These are phyloP conservation scores for Gorsachius magnificus DNA, from an alignment of 2,797 vertebrate species.

Conservation along the genomic window DNA sequence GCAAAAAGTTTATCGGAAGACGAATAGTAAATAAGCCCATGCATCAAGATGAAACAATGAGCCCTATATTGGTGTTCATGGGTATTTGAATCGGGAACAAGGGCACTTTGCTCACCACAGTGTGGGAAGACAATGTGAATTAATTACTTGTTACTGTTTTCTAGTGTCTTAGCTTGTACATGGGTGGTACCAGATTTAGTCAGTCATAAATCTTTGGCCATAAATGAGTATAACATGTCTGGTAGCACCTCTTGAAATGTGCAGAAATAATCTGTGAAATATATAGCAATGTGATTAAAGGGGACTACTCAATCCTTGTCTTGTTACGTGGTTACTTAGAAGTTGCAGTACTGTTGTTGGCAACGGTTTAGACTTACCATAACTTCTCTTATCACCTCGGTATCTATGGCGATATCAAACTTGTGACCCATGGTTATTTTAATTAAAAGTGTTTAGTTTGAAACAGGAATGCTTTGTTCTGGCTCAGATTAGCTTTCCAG, in stretches of 20 bases:
- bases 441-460: conserved; percentile 21
- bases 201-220: neutral
- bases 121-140: conserved; percentile 17
- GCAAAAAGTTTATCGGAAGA: conserved; percentile 2
- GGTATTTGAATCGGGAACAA: neutral
- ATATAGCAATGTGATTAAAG: neutral
- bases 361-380: neutral
- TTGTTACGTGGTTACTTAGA: neutral
- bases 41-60: neutral
- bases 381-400: conserved; percentile 6
- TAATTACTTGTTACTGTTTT: conserved; percentile 18
- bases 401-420: conserved; percentile 19
- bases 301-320: neutral
- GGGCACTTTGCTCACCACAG: neutral
- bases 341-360: neutral
- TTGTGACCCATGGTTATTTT: conserved; percentile 10
- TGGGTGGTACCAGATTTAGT: neutral
- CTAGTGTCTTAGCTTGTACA: neutral
- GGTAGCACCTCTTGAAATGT: neutral
- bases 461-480: conserved; percentile 27
- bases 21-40: neutral
- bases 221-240: neutral
- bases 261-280: neutral
- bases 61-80: neutral
- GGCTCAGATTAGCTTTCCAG: neutral